Percentiles rank a stretch among this genome's conserved stretches.
Evolutionary conservation across 2,113 vertebrate species (phyloP).

Genomic region (Dicrurus megarhynchus): DNA sequence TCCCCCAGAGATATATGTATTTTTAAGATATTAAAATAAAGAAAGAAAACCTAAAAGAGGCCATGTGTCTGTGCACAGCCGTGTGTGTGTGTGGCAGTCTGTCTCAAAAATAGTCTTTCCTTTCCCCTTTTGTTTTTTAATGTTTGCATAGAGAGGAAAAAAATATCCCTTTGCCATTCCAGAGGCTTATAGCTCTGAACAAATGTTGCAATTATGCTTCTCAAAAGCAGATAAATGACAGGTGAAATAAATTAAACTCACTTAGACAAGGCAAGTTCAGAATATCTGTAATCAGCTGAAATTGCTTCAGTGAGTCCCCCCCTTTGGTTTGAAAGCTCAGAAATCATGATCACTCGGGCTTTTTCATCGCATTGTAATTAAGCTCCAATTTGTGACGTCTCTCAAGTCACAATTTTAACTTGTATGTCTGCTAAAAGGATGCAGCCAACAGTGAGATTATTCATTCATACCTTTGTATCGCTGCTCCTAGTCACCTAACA

Average conservation of each 20-base stretch:
- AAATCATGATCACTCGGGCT: slow-evolving; percentile 4
- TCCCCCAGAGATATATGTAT: background rate
- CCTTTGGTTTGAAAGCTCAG: background rate
- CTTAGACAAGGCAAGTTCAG: slow-evolving; percentile 40
- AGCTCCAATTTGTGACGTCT: background rate
- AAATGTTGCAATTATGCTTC: slow-evolving; percentile 64
- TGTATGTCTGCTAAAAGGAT: background rate
- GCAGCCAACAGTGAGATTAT: background rate
- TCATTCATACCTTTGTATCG: background rate
- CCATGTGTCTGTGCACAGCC: background rate
- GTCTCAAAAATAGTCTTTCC: background rate
- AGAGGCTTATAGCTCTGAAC: slow-evolving; percentile 41
- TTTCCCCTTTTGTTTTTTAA: slow-evolving; percentile 3
- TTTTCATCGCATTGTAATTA: background rate
- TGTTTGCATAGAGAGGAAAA: slow-evolving; percentile 44
- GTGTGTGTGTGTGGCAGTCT: background rate
- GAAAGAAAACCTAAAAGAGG: background rate
- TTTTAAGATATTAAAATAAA: slow-evolving; percentile 47
- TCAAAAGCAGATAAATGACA: slow-evolving; percentile 56
- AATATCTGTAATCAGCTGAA: slow-evolving; percentile 55
- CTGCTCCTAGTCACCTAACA: background rate
- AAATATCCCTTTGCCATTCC: background rate
- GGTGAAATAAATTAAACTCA: slow-evolving; percentile 53
- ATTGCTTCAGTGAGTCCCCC: slow-evolving; percentile 22
- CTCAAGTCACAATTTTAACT: background rate